A percentile compares a stretch with the other conserved stretches of the same genome.
phyloP scores from a whole-genome alignment of 2,797 vertebrate genomes.

The Danio kyathit region DNA sequence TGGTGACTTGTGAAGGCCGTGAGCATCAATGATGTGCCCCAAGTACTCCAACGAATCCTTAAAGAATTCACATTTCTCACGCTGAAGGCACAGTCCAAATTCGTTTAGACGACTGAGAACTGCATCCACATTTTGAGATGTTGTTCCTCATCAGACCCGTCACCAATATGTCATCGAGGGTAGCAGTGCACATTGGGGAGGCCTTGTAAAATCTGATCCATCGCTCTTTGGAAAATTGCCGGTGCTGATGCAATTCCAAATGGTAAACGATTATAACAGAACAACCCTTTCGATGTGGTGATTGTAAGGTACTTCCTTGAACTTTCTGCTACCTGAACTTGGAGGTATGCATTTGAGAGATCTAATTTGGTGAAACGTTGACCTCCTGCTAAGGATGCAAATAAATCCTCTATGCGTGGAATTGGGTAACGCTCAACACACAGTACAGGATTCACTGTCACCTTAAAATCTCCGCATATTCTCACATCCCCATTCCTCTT shows the following conservation, averaged over 20 bases:
- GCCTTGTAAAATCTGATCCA: conserved; percentile 12
- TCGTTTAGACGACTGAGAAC: neutral
- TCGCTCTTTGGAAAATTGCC: conserved; percentile 3
- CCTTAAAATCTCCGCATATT: conserved; percentile 27
- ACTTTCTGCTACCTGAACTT: neutral
- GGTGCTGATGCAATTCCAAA: neutral
- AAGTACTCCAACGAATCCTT: conserved; percentile 25
- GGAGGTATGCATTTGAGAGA: neutral
- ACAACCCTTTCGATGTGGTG: neutral
- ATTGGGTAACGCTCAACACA: conserved; percentile 7
- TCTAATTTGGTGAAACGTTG: neutral
- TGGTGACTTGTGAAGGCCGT: conserved; percentile 26
- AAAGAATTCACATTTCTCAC: conserved; percentile 1
- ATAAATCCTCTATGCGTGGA: conserved; percentile 16
- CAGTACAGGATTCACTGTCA: neutral
- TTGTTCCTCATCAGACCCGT: neutral
- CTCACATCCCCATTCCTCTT: conserved; percentile 17
- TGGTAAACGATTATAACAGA: neutral
- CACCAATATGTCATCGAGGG: neutral
- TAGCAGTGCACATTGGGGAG: neutral
- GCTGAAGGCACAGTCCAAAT: neutral
- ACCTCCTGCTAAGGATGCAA: conserved; percentile 11
- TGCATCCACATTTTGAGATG: neutral
- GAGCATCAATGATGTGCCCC: conserved; percentile 10
- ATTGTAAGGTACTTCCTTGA: conserved; percentile 4